Evolutionary conservation across 2,888 invertebrate species (phyloP).

Genomic region (Sminthurinus aureus): DNA sequence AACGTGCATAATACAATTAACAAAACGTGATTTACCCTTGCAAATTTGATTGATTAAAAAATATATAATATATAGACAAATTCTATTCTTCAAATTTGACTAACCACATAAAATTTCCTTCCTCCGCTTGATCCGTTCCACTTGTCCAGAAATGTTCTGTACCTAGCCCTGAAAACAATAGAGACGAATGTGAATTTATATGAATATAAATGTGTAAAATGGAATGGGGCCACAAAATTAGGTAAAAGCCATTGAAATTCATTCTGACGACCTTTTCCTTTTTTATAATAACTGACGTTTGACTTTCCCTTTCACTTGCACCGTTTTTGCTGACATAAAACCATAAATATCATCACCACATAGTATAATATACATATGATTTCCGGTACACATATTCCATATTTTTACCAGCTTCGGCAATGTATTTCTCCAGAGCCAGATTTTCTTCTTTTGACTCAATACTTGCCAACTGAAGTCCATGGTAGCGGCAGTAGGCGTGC

Average conservation of each 20-base stretch:
- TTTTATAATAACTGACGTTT: neutral
- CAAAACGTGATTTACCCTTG: too few species aligned
- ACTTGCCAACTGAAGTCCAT: constrained; percentile 91
- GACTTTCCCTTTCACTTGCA: neutral
- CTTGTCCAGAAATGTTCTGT: constrained; percentile 78
- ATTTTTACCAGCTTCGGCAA: constrained; percentile 81
- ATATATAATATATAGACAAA: too few species aligned
- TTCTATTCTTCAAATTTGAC: neutral
- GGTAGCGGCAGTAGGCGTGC: constrained; percentile 89
- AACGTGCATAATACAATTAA: neutral
- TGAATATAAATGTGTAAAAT: neutral
- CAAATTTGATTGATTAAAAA: too few species aligned
- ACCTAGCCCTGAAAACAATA: constrained; percentile 72
- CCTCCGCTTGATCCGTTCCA: constrained; percentile 57
- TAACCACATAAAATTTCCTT: constrained; percentile 53
- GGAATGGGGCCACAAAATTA: neutral
- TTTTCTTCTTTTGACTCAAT: constrained; percentile 90
- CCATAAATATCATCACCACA: neutral
- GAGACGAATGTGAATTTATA: neutral
- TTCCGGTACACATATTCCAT: neutral
- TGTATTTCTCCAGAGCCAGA: constrained; percentile 87
- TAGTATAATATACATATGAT: neutral
- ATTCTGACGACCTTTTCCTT: too few species aligned
- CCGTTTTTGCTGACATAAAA: too few species aligned
- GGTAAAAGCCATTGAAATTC: neutral